Conservation (phyloP, 2,113 vertebrate species). For the Thinocorus orbignyianus region DNA sequence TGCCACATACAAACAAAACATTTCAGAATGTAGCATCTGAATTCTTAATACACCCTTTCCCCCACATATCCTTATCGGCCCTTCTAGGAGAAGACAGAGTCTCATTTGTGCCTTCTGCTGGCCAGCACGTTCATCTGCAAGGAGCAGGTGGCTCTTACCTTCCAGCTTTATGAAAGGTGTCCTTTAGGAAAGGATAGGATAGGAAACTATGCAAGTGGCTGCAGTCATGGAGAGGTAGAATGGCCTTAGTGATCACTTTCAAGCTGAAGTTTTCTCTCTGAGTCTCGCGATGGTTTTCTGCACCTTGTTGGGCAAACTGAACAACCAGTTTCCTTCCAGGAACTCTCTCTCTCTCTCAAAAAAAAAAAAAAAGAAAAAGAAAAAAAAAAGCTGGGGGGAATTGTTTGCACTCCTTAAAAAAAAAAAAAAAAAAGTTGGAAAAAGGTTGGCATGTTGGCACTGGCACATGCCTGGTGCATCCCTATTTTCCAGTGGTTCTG, state of each 20-base stretch:
- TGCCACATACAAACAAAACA: not conserved
- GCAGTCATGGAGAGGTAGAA: not conserved
- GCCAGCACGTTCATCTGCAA: rapidly evolving
- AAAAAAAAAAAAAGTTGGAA: not conserved
- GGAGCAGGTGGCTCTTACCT: not conserved
- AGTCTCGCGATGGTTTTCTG: not conserved
- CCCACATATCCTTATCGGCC: not conserved
- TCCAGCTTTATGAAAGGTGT: not conserved
- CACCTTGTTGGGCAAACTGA: not conserved
- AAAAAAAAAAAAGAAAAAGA: not conserved
- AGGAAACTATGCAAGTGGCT: rapidly evolving
- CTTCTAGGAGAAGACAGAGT: not conserved
- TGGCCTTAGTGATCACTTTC: not conserved
- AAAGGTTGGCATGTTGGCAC: not conserved
- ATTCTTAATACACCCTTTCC: not conserved
- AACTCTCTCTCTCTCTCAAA: not conserved
- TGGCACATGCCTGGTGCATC: rapidly evolving
- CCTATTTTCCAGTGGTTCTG: not conserved
- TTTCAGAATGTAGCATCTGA: not conserved
- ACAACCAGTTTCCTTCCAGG: not conserved
- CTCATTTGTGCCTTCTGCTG: not conserved
- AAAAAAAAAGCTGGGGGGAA: not conserved
- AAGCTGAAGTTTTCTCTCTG: not conserved
- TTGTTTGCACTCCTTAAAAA: not conserved
- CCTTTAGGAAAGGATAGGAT: not conserved